Base-by-base conservation (phyloP, 2,888 invertebrate species). In the Micoletzkya japonica region DNA sequence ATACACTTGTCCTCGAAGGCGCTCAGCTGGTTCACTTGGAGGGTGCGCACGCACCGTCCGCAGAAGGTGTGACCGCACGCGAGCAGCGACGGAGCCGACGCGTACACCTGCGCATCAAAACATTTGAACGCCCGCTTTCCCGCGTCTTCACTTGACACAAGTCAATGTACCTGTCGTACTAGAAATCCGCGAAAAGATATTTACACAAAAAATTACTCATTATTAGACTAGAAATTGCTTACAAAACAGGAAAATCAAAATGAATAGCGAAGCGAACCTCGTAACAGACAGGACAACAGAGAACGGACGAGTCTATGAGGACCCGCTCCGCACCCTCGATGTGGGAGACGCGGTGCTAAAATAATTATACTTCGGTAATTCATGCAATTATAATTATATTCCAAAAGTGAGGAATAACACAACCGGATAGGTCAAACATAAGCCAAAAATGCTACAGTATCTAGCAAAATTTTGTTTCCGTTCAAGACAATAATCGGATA, bases 281-380 rank as follows among this genome's bases (percentile, higher is more conserved):
- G 49, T 69, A 69, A 52, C 69, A 69, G 69, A 69, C 69, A 28
- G 69, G 69, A 37, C 69, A 69, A 60, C 69, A 69, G 28, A 69
- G 60, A 2, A 60, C 60, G 56, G 57, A 57, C 50, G 69, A 69
- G 34, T 69, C 69, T 28, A 69, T 36, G 59, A 59, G 24, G 37
- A 69, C 59, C 20, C 69, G 17, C 59, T 69, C 69, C 14, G 69
- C 69, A 20, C 69, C 69, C 30, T 69, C 69, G 56, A 69, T 69
- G 69, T 69, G 69, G 17, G 69, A 39, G 36, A 69, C 59, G 26
- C 59, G 69, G n/a, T n/a, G n/a, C n/a, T n/a, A n/a, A n/a, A n/a
- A n/a, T n/a, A n/a, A n/a, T n/a, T n/a, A n/a, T n/a, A n/a, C n/a
- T n/a, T n/a, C n/a, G n/a, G n/a, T n/a, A n/a, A n/a, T n/a, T n/a